Conservation (phyloP, 2,797 vertebrate species). For the Garrulus glandarius region DNA sequence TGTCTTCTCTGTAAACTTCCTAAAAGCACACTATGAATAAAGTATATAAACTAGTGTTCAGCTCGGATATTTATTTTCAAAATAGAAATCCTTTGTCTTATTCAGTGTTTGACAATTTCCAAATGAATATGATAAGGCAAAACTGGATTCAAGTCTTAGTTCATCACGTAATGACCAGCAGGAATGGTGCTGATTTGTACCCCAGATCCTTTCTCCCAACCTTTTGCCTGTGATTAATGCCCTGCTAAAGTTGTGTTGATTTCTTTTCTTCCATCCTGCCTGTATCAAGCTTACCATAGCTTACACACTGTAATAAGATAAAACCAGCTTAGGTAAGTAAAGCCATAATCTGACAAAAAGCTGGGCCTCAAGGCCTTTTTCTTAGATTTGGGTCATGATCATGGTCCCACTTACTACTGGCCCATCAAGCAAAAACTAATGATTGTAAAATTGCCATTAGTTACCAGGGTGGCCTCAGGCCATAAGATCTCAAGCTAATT, state of each 20-base stretch:
- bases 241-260: constrained; percentile 34
- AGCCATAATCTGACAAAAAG: constrained; percentile 58
- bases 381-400: constrained; percentile 55
- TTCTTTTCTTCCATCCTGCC: constrained; percentile 33
- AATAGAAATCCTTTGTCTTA: not conserved
- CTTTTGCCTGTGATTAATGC: constrained; percentile 35
- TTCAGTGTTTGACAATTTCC: not conserved
- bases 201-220: not conserved
- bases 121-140: not conserved
- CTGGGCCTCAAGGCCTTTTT: constrained; percentile 41
- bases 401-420: not conserved
- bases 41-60: not conserved
- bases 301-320: constrained; percentile 59
- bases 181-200: not conserved
- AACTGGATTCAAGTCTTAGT: not conserved
- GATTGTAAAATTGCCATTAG: constrained; percentile 62
- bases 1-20: not conserved
- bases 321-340: constrained; percentile 61
- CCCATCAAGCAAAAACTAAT: constrained; percentile 28
- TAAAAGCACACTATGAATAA: not conserved
- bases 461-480: constrained; percentile 7
- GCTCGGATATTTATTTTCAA: not conserved
- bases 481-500: constrained; percentile 44
- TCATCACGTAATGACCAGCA: not conserved
- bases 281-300: constrained; percentile 53